A percentile compares a stretch with the other conserved stretches of the same genome.
These are phyloP conservation scores for Ephialtes manifestator DNA, from an alignment of 2,888 invertebrate genomes.

Conservation along the genomic window DNA sequence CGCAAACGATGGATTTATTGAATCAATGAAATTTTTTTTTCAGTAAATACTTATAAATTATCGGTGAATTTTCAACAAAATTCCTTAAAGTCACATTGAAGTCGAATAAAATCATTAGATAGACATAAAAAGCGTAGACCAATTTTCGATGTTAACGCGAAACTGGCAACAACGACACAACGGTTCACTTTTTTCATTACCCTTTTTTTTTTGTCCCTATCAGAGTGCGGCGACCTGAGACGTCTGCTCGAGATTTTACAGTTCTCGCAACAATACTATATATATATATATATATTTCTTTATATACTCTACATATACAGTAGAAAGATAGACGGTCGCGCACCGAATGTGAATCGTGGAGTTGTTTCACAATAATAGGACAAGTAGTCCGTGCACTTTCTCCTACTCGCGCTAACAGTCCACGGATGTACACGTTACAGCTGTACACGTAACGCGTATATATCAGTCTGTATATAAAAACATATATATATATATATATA, in stretches of 20 bases:
- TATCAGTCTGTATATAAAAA: constrained; percentile 1
- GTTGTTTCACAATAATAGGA: constrained; percentile 77
- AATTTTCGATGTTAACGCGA: not conserved
- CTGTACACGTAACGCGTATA: constrained; percentile 18
- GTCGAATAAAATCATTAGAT: no score
- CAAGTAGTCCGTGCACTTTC: constrained; percentile 77
- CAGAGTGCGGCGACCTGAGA: constrained; percentile 53
- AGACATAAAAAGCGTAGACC: no score
- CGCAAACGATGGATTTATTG: no score
- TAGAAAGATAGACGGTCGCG: constrained; percentile 34
- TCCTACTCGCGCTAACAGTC: constrained; percentile 69
- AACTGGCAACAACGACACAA: not conserved
- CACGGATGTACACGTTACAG: constrained; percentile 43
- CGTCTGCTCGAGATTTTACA: constrained; percentile 49
- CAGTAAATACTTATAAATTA: no score
- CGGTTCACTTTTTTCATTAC: constrained; percentile 55
- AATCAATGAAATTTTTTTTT: no score
- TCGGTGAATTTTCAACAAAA: no score
- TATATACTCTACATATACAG: not conserved
- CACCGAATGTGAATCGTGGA: constrained; percentile 66
- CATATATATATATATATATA: not conserved
- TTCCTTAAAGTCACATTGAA: no score
- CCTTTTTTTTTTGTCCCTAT: constrained; percentile 56
- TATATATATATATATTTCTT: not conserved
- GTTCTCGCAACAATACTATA: constrained; percentile 7